Evolutionary conservation across 2,888 invertebrate species (phyloP), one percentile per base, ranked within the genome.

Genomic region (Megalurothrips usitatus): DNA sequence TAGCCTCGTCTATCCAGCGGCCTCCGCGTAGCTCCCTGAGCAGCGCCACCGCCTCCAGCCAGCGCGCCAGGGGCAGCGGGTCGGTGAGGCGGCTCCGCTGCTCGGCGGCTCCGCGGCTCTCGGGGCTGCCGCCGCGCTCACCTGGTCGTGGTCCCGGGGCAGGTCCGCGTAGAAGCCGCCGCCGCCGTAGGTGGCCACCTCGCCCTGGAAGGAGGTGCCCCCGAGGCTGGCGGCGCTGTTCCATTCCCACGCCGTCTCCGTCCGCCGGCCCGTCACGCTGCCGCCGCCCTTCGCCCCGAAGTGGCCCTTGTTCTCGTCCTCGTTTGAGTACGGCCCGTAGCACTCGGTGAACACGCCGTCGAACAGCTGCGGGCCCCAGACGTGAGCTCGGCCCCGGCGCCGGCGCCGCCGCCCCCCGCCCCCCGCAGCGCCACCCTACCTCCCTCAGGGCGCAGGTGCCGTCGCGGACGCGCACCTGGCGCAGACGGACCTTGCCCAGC

Each of bases 291-390:
- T 12, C 68, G 23, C 26, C 23, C 12, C 68, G 68, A 75, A 26
- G 68, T 12, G 11, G 1, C 26, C 68, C 26, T 23, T 75, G 68
- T 75, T 75, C 68, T 75, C 68, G 68, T 75, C 26, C 10, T 26
- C 23, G 68, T 75, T 9, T 26, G 68, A 23, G 68, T 75, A 75
- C 26, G 23, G 23, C 9, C 68, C 68, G 68, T 26, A 75, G 68
- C 68, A 75, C 68, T 26, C 68, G 68, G 26, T 26, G 26, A 75
- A 75, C 26, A 68, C 68, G 68, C 68, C 23, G 68, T 68, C 68
- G 23, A 68, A 68, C n/a, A 68, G 19, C 68, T 68, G n/a, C 23
- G 23, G 17, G 8, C 52, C 11, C 8, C 11, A n/a, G n/a, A n/a
- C n/a, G n/a, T n/a, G n/a, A n/a, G n/a, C n/a, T n/a, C n/a, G n/a